A percentile compares a stretch with the other conserved stretches of the same genome.
These are phyloP conservation scores for Ceratothoa steindachneri DNA, from an alignment of 2,888 invertebrate genomes.

Conservation along the genomic window DNA sequence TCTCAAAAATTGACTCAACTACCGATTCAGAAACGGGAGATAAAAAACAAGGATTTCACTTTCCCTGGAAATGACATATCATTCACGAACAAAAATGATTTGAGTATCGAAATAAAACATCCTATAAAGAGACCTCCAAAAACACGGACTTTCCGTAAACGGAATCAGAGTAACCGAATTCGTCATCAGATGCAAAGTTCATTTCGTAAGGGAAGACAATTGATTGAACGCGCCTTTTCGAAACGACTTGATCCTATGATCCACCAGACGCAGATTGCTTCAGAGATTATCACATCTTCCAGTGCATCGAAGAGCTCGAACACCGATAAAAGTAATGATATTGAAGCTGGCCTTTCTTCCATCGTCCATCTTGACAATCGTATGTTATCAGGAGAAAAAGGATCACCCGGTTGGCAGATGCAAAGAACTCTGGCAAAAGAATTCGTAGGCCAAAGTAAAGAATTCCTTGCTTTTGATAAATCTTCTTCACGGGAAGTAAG, in stretches of 20 bases:
- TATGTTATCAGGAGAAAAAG: neutral
- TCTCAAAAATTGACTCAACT: no score
- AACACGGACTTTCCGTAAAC: neutral
- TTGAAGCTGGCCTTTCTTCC: neutral
- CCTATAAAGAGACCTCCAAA: neutral
- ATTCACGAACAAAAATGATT: neutral
- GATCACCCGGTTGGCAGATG: neutral
- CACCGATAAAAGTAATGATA: neutral
- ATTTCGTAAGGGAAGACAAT: neutral
- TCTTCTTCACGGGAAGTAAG: no score
- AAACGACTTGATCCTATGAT: neutral
- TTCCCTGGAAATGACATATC: neutral
- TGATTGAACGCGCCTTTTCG: neutral
- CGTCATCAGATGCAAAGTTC: neutral
- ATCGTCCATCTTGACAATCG: neutral
- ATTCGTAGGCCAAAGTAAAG: neutral
- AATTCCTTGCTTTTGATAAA: neutral
- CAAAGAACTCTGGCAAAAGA: neutral
- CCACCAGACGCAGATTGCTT: neutral
- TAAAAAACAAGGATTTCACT: neutral
- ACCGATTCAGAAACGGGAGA: neutral
- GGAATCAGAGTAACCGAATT: neutral
- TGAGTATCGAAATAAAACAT: neutral
- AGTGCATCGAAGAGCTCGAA: neutral
- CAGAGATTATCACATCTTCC: neutral